Evolutionary conservation across 2,113 vertebrate genomes (phyloP).

Genomic region (Pomatostomus ruficeps): DNA sequence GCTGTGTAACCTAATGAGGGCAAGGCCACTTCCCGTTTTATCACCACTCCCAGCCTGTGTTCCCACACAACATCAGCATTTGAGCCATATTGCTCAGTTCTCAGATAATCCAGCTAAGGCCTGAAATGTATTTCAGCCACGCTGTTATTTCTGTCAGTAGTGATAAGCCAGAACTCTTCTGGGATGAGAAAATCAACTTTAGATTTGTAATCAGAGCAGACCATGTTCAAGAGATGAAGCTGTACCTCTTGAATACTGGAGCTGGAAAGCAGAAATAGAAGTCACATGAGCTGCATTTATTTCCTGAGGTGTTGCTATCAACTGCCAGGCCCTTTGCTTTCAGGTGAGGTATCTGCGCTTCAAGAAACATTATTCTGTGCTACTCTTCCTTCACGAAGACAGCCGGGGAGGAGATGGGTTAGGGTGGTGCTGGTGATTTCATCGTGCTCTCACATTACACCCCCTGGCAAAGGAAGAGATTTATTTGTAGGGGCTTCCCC

Average conservation of each 20-base stretch:
- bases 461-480: background rate
- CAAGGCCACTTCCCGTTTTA: background rate
- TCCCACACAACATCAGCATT: background rate
- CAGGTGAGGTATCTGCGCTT: background rate
- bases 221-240: rapidly evolving
- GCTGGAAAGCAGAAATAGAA: background rate
- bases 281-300: background rate
- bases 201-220: background rate
- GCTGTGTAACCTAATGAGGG: background rate
- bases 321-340: background rate
- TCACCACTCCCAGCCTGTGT: background rate
- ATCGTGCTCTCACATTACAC: background rate
- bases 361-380: background rate
- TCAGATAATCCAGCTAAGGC: background rate
- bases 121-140: background rate
- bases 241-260: no score
- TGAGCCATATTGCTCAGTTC: background rate
- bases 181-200: background rate
- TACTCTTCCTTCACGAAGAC: background rate
- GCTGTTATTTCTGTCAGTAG: background rate
- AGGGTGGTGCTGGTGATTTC: background rate
- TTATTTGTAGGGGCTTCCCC: background rate
- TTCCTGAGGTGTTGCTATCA: background rate
- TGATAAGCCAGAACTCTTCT: background rate
- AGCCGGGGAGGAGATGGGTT: background rate